Conservation (phyloP, 1,140 invertebrate species). For the Dinothrombium tinctorium region DNA sequence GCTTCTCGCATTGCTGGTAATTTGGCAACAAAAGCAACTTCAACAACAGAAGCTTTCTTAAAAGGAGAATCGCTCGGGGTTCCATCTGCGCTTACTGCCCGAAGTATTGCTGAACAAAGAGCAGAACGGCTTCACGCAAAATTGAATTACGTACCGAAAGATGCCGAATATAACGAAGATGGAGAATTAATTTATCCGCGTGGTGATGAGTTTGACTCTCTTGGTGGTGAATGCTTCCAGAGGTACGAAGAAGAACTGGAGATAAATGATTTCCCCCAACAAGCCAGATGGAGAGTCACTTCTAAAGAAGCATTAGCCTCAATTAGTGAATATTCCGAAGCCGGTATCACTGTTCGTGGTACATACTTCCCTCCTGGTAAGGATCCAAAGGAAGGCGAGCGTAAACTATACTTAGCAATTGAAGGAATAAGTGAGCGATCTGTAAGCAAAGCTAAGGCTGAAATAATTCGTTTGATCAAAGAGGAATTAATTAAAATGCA, state of each 20-base stretch:
- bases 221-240: slow-evolving; percentile 23
- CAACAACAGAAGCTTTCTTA: slow-evolving; percentile 9
- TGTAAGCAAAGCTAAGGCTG: slow-evolving; percentile 90
- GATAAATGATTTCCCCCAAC: slow-evolving; percentile 98
- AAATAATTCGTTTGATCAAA: slow-evolving; percentile 91
- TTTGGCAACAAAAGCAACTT: slow-evolving; percentile 5
- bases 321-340: slow-evolving; percentile 96
- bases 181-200: slow-evolving; percentile 22
- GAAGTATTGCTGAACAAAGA: slow-evolving; percentile 65
- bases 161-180: slow-evolving; percentile 21
- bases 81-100: slow-evolving; percentile 29
- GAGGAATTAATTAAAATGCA: slow-evolving; percentile 79
- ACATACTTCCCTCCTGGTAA: slow-evolving; percentile 82
- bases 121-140: slow-evolving; percentile 91
- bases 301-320: slow-evolving; percentile 93
- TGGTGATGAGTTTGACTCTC: slow-evolving; percentile 40
- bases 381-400: slow-evolving; percentile 56
- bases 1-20: slow-evolving; percentile 45
- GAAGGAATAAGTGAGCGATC: slow-evolving; percentile 91
- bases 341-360: slow-evolving; percentile 92
- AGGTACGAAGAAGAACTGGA: slow-evolving; percentile 98
- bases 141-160: slow-evolving; percentile 72
- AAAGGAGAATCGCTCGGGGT: slow-evolving; percentile 7
- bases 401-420: slow-evolving; percentile 93
- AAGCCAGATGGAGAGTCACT: slow-evolving; percentile 91